Percentiles rank a stretch among this genome's conserved stretches.
phyloP scores from a whole-genome alignment of 2,888 invertebrate species.

The Sinhomidia bicolor region DNA sequence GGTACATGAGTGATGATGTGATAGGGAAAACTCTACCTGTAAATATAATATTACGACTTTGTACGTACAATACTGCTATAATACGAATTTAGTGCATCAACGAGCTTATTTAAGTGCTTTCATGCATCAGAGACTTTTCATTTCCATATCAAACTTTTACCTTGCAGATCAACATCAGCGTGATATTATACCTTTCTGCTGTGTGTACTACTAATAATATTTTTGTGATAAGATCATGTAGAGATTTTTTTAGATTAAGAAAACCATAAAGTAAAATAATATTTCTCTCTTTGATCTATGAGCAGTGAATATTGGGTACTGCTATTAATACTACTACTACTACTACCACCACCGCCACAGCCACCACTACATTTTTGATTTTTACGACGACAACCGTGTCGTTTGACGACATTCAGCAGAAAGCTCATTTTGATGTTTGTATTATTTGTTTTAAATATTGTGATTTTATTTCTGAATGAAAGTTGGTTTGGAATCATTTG shows the following conservation, averaged over 20 bases:
- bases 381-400: background rate
- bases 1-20: no score
- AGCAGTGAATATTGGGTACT: background rate
- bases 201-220: background rate
- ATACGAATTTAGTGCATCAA: constrained; percentile 17
- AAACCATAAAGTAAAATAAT: background rate
- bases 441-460: constrained; percentile 10
- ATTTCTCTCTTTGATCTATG: constrained; percentile 42
- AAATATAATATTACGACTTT: background rate
- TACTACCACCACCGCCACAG: no score
- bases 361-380: background rate
- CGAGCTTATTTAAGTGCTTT: constrained; percentile 35
- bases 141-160: constrained; percentile 61
- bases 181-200: constrained; percentile 29
- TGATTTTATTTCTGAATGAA: constrained; percentile 11
- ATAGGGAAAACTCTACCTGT: background rate
- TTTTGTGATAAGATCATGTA: background rate
- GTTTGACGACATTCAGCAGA: background rate
- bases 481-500: background rate
- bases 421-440: background rate
- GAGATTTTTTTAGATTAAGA: constrained; percentile 12
- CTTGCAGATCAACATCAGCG: constrained; percentile 30
- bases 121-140: constrained; percentile 65
- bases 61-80: background rate
- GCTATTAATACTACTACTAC: background rate